Evolutionary conservation across 2,888 invertebrate species (phyloP).

Genomic region (Phyto melanocephala): DNA sequence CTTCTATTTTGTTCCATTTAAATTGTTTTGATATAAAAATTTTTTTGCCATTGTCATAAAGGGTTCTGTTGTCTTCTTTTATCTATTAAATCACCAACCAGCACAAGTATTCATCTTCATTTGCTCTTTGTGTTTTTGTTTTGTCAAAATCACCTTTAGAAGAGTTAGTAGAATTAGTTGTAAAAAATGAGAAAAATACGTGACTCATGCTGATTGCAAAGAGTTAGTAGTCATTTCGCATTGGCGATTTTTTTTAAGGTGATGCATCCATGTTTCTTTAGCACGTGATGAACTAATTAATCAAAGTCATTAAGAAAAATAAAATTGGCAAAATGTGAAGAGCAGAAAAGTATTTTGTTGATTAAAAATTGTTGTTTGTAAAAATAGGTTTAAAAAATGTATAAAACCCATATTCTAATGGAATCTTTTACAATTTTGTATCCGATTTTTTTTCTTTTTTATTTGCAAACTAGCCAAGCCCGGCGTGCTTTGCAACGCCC

Average conservation of each 20-base stretch:
- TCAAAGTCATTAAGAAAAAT: conserved; percentile 32
- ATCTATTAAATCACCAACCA: conserved; percentile 1
- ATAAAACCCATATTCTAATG: too few relatives aligned
- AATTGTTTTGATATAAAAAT: not conserved
- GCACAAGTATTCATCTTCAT: not conserved
- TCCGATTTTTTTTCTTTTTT: too few relatives aligned
- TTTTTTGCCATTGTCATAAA: conserved; percentile 13
- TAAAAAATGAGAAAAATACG: conserved; percentile 36
- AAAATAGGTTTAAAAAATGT: too few relatives aligned
- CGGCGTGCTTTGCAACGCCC: too few relatives aligned
- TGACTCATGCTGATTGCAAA: conserved; percentile 51
- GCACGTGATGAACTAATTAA: conserved; percentile 19
- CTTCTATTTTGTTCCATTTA: not conserved
- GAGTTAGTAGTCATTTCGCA: conserved; percentile 18
- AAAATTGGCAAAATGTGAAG: conserved; percentile 26
- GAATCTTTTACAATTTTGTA: too few relatives aligned
- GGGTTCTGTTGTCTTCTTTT: not conserved
- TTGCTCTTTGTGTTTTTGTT: not conserved
- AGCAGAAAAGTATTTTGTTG: not conserved
- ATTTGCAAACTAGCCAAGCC: too few relatives aligned
- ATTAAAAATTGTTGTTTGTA: too few relatives aligned
- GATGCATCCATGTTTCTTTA: not conserved
- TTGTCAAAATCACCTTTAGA: conserved; percentile 38
- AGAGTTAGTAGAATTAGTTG: conserved; percentile 17
- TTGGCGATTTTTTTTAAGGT: not conserved